phyloP scores from a whole-genome alignment of 1,140 invertebrate genomes.

The Mylabris phalerata region DNA sequence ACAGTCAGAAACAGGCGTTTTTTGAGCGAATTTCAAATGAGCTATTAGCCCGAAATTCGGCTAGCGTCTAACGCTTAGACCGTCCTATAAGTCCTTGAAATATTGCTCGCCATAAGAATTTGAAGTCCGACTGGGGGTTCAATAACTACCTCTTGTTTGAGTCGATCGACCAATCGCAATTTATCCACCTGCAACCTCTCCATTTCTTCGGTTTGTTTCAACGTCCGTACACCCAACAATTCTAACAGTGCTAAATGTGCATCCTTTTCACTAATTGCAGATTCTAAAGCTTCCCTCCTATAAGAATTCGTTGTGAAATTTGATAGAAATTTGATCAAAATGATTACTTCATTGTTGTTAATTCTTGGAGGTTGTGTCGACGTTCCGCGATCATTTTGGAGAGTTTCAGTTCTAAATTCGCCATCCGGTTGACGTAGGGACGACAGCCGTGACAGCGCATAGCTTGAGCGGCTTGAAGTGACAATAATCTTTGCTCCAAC shows the following conservation, averaged over 20 bases:
- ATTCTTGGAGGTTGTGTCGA: conserved; percentile 61
- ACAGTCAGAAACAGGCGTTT: too few species aligned
- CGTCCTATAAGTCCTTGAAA: not conserved
- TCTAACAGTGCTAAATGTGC: conserved; percentile 76
- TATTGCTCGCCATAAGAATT: too few species aligned
- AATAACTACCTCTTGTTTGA: conserved; percentile 58
- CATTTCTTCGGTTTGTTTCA: conserved; percentile 54
- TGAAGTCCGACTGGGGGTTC: too few species aligned
- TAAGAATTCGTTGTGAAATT: conserved; percentile 4
- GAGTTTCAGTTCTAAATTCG: conserved; percentile 52
- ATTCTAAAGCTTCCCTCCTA: conserved; percentile 63
- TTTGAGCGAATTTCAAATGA: too few species aligned
- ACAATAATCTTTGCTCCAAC: conserved; percentile 61
- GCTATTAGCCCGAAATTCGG: too few species aligned
- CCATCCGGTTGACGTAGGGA: conserved; percentile 52
- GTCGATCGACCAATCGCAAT: conserved; percentile 54
- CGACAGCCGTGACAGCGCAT: conserved; percentile 60
- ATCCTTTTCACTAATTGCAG: conserved; percentile 79
- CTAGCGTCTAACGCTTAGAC: too few species aligned
- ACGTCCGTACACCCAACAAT: conserved; percentile 63
- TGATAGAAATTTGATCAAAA: conserved; percentile 7
- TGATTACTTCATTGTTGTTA: conserved; percentile 72
- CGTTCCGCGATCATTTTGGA: conserved; percentile 53
- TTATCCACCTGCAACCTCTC: conserved; percentile 58
- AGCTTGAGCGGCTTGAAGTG: conserved; percentile 58